Base-by-base conservation (phyloP, 2,888 invertebrate genomes). In the Morpho helenor region DNA sequence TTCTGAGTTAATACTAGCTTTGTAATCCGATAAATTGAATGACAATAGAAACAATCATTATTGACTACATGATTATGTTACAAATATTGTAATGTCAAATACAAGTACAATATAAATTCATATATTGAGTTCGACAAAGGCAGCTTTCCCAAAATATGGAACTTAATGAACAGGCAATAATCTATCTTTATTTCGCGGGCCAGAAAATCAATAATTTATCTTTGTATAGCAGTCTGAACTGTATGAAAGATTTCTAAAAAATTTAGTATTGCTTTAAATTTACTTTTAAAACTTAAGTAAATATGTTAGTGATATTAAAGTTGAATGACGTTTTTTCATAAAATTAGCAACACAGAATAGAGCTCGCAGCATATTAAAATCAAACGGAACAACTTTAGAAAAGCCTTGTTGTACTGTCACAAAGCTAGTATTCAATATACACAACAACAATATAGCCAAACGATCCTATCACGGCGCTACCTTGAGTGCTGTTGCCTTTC, bases 401-500 rank as follows among this genome's bases (percentile, higher is more conserved):
- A 49, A 47, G 47, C 52, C 7, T 48, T 42, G 6, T 50, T 8
- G 2, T 16, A 46, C 47, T n/a, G 16, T 49, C 10, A 57, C 60
- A 68, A 75, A 77, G 74, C 72, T 72, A 75, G 76, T 76, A 73
- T 73, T 74, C 68, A 66, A 5, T 31, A 31, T 68, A 56, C 71
- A 81, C 75, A 84, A 74, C 76, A 76, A 80, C 72, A 84, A 70
- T 69, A 70, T 86, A 83, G 82, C 82, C 76, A 82, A 86, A 84
- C 82, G 59, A 57, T 60, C 63, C 61, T 63, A 61, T 46, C 58
- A 60, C 58, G 80, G 79, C 79, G 83, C 84, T 91, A 91, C 91
- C 91, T 91, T 84, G 86, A 76, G 82, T 87, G 87, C 66, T 83
- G 86, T 74, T 85, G 89, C 70, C 87, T 81, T 67, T 89, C 86